Conservation (phyloP, 2,888 invertebrate genomes). For the Diaperis boleti region DNA sequence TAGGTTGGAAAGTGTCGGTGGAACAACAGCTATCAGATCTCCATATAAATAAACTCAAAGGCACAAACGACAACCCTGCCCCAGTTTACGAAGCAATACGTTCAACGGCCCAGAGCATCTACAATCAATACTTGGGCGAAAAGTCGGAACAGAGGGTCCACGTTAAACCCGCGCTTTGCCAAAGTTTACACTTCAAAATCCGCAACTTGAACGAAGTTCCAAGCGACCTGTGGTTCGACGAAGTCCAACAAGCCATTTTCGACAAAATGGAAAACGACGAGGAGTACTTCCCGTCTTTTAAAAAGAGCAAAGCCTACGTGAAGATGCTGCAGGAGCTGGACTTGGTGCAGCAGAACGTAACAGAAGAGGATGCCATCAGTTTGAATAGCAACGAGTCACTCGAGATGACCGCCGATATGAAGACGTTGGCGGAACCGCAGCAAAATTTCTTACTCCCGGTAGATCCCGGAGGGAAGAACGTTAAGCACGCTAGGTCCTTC, state of each 20-base stretch:
- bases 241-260: constrained; percentile 79
- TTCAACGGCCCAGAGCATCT: constrained; percentile 80
- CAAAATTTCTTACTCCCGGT: constrained; percentile 47
- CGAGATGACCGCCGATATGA: constrained; percentile 59
- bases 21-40: constrained; percentile 76
- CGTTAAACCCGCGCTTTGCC: constrained; percentile 73
- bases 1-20: constrained; percentile 76
- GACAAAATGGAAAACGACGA: constrained; percentile 73
- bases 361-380: constrained; percentile 72
- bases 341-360: constrained; percentile 70
- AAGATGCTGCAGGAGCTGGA: constrained; percentile 81
- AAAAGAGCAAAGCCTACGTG: constrained; percentile 75
- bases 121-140: constrained; percentile 82
- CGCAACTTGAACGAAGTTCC: constrained; percentile 71
- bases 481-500: constrained; percentile 63
- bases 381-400: constrained; percentile 70
- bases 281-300: constrained; percentile 75
- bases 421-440: constrained; percentile 25
- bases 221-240: constrained; percentile 85
- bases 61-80: constrained; percentile 62
- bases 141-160: constrained; percentile 75
- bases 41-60: constrained; percentile 67
- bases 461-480: constrained; percentile 54
- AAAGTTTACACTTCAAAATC: constrained; percentile 73
- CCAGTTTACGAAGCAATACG: constrained; percentile 65